Percentiles rank a stretch among this genome's conserved stretches.
These are phyloP conservation scores for Agonopterix subpropinquella DNA, from an alignment of 2,888 invertebrate species.

Conservation along the genomic window DNA sequence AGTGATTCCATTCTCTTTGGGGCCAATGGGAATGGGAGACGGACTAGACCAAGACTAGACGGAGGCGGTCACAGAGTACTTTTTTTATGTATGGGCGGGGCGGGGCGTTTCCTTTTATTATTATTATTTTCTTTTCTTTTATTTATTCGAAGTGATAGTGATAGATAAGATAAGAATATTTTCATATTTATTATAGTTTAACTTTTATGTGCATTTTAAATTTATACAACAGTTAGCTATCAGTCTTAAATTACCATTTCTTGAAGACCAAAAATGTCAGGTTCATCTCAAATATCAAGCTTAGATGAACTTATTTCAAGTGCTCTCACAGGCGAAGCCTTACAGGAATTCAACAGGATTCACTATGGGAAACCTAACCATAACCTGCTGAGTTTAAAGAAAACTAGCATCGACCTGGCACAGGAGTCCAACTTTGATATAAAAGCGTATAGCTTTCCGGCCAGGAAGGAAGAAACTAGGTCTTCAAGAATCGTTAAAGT, in stretches of 20 bases:
- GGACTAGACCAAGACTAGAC: too few relatives aligned
- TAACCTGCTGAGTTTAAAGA: constrained; percentile 66
- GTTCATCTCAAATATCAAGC: constrained; percentile 38
- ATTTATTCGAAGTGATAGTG: too few relatives aligned
- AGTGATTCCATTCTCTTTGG: too few relatives aligned
- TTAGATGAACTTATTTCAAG: constrained; percentile 45
- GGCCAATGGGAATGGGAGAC: too few relatives aligned
- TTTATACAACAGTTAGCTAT: too few relatives aligned
- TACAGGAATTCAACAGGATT: constrained; percentile 81
- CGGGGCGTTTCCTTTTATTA: too few relatives aligned
- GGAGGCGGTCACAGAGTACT: too few relatives aligned
- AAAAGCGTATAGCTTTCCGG: constrained; percentile 82
- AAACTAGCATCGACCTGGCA: constrained; percentile 61
- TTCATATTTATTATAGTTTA: too few relatives aligned
- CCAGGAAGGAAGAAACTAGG: constrained; percentile 81
- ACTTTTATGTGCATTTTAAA: too few relatives aligned
- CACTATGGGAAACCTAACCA: constrained; percentile 84
- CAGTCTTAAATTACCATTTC: neutral
- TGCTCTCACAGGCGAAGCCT: constrained; percentile 56
- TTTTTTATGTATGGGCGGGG: too few relatives aligned
- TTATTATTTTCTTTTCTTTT: neutral
- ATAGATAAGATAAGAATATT: too few relatives aligned
- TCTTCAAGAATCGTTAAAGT: constrained; percentile 83
- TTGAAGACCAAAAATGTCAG: constrained; percentile 31
- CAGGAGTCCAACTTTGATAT: constrained; percentile 81